Conservation (phyloP, 2,888 invertebrate genomes). For the Nemoura dubitans region DNA sequence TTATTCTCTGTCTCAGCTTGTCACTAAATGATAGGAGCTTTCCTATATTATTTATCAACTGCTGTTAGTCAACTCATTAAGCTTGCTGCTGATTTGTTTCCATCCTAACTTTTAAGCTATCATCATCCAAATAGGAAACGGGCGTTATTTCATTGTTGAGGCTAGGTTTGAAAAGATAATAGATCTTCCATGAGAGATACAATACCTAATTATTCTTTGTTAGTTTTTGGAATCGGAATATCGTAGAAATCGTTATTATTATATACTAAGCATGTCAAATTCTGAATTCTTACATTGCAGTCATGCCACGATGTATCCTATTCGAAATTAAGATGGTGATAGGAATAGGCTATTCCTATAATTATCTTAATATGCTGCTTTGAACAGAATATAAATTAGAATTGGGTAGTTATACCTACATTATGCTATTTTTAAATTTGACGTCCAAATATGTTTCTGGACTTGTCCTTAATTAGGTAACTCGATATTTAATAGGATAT, state of each 20-base stretch:
- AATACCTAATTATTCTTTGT: no score
- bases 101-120: not conserved
- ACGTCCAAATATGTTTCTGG: not conserved
- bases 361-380: not conserved
- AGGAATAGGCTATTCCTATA: no score
- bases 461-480: not conserved
- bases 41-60: conserved; percentile 3
- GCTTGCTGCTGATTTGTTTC: not conserved
- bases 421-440: not conserved
- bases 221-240: not conserved
- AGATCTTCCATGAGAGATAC: no score
- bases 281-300: not conserved
- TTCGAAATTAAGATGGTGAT: no score
- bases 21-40: not conserved
- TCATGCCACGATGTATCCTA: not conserved
- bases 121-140: not conserved
- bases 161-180: not conserved
- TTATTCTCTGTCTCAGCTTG: not conserved
- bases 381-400: not conserved
- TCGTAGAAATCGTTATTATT: not conserved
- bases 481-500: no score
- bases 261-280: not conserved
- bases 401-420: not conserved
- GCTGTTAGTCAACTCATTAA: not conserved
- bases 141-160: not conserved